A percentile compares a stretch with the other conserved stretches of the same genome.
phyloP scores from a whole-genome alignment of 2,113 vertebrate species.

The Pipra filicauda region DNA sequence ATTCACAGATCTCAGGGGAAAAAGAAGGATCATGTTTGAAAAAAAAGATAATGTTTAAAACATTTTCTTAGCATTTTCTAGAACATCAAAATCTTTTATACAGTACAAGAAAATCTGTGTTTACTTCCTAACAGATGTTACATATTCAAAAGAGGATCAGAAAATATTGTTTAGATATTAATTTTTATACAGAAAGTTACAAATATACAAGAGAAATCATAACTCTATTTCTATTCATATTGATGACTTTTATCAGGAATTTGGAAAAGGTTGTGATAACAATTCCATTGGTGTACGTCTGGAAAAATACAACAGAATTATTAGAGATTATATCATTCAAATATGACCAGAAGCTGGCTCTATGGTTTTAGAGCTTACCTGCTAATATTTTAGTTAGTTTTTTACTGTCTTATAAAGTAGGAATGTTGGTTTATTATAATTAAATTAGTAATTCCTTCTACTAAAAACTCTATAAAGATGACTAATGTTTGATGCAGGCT shows the following conservation, averaged over 20 bases:
- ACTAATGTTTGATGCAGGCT: background rate
- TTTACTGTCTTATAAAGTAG: background rate
- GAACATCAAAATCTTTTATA: background rate
- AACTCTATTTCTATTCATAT: background rate
- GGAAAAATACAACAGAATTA: background rate
- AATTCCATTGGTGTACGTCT: background rate
- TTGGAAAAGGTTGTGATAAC: background rate
- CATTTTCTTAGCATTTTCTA: background rate
- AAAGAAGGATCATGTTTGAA: background rate
- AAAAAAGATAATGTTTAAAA: background rate
- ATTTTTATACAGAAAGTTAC: background rate
- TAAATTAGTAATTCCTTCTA: background rate
- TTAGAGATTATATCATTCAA: background rate
- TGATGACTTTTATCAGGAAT: background rate
- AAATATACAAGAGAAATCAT: background rate
- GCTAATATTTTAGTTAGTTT: background rate
- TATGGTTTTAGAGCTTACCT: background rate
- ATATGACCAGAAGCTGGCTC: background rate
- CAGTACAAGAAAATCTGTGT: background rate
- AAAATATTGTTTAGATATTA: background rate
- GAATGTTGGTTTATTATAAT: background rate
- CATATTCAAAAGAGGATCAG: background rate
- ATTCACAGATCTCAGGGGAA: background rate
- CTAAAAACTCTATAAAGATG: background rate
- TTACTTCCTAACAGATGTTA: background rate